Conservation (phyloP, 2,113 vertebrate genomes). For the Peucedramus taeniatus region DNA sequence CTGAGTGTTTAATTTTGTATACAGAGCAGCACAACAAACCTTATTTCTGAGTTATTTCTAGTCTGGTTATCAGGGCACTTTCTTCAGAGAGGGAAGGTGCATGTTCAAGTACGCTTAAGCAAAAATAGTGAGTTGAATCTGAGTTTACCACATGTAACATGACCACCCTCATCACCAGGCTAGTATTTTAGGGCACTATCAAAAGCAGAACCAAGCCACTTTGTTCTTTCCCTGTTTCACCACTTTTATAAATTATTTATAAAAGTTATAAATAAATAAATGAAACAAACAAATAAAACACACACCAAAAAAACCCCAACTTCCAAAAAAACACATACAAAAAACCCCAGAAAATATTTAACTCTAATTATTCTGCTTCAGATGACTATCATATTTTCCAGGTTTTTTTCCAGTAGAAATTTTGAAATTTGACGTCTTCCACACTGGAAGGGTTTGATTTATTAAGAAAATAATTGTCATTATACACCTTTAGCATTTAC, state of each 20-base stretch:
- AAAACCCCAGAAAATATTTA: not conserved
- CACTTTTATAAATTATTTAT: not conserved
- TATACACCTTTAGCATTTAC: not conserved
- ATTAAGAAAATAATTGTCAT: not conserved
- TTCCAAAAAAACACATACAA: not conserved
- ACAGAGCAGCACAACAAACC: not conserved
- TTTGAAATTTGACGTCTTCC: not conserved
- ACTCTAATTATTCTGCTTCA: not conserved
- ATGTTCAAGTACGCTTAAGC: not conserved
- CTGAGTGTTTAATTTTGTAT: constrained; percentile 22
- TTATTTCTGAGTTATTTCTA: constrained; percentile 9
- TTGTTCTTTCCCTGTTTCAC: not conserved
- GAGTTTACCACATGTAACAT: not conserved
- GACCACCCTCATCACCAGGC: not conserved
- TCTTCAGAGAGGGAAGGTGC: not conserved
- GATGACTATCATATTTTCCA: not conserved
- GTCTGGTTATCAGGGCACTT: not conserved
- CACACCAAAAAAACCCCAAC: not conserved
- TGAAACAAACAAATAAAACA: not conserved
- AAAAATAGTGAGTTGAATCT: not conserved
- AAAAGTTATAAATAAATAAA: not conserved
- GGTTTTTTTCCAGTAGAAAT: not conserved
- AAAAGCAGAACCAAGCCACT: not conserved
- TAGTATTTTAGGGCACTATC: not conserved
- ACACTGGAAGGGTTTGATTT: not conserved